Base-by-base conservation (phyloP, 2,797 vertebrate species). In the Chrosomus eos region DNA sequence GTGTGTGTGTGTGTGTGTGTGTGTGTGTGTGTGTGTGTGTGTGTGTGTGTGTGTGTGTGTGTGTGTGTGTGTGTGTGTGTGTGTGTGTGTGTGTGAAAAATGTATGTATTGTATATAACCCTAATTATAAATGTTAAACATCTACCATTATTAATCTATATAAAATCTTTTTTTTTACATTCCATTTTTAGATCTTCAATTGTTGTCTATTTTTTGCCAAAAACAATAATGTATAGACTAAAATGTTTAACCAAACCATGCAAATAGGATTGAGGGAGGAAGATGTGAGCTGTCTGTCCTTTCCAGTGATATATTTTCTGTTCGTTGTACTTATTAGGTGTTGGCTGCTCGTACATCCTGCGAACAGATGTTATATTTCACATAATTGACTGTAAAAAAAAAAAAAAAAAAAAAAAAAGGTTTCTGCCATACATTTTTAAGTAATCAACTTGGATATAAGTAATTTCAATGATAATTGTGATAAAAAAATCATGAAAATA, bases 301-400 rank as follows among this genome's bases (percentile, higher is more conserved):
- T 93, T 90, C 96, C 95, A 96, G 33, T 26, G 71, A 82, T 94
- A 89, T 78, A 93, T 88, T 85, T 88, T 92, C 16, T 88, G 92
- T 84, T 95, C 79, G 28, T 95, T 95, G 87, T 96, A 94, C 78
- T 93, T 82, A 81, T 91, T 92, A 72, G 95, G 94, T 77, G 94
- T 96, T 11, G 97, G 96, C 62, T 89, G 95, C 85, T 96, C 90
- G 81, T 94, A 94, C 91, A 94, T 95, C 78, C 96, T 97, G 88
- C 70, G 36, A 81, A 64, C 23, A 85, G 23, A 85, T 26, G 21
- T 45, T 28, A 71, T 18, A 28, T 43, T 58, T 58, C 43, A 26
- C 31, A 55, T 14, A 18, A 38, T 45, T 9, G 28, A 48, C 14
- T 16, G 45, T 48, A 14, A 48, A 48, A 45, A 14, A 16, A 45